Conservation (phyloP, 2,888 invertebrate species). For the Calliphora vomitoria region DNA sequence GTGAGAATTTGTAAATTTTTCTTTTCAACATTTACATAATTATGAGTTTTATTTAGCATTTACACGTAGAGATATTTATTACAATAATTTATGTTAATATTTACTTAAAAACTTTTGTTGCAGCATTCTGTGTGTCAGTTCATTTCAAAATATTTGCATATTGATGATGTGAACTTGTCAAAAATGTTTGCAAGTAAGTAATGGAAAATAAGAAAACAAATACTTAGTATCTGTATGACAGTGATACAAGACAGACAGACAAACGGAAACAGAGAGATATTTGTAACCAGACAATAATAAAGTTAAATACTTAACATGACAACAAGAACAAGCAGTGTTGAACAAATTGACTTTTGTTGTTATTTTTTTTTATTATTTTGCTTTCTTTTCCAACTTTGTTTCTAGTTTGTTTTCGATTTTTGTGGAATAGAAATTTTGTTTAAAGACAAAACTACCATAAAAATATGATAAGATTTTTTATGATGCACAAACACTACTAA, state of each 20-base stretch:
- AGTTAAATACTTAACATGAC: neutral
- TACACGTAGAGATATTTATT: neutral
- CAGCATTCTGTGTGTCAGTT: neutral
- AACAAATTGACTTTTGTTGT: neutral
- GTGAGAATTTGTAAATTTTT: neutral
- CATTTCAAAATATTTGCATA: constrained; percentile 3
- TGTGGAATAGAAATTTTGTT: neutral
- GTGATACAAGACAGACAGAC: neutral
- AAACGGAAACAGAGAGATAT: neutral
- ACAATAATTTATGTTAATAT: neutral
- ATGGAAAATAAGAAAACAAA: neutral
- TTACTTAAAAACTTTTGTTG: neutral
- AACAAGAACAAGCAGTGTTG: neutral
- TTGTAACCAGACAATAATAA: neutral
- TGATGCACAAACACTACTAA: too few relatives aligned
- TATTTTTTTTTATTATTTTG: neutral
- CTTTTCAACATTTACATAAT: constrained; percentile 8
- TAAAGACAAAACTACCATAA: neutral
- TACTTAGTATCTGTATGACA: neutral
- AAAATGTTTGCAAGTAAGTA: neutral
- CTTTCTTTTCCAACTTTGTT: too few relatives aligned
- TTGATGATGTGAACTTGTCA: constrained; percentile 5
- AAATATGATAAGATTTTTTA: too few relatives aligned
- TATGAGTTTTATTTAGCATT: neutral
- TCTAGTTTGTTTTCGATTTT: neutral